Conservation (phyloP, 2,888 invertebrate genomes). For the Erebia aethiops region DNA sequence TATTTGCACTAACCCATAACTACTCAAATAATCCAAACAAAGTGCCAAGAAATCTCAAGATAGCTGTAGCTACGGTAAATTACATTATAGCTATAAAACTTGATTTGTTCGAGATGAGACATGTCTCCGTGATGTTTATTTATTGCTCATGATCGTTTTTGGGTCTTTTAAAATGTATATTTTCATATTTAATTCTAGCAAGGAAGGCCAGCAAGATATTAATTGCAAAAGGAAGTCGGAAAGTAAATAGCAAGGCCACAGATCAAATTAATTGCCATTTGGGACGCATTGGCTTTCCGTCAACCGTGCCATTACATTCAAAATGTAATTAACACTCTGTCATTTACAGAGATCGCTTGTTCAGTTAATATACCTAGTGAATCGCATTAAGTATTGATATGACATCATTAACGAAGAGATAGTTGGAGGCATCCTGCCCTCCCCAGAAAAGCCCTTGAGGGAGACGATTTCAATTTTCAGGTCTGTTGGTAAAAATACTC, state of each 20-base stretch:
- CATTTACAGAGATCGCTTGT: background rate
- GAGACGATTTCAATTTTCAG: no score
- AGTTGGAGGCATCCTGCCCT: background rate
- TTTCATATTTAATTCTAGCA: conserved; percentile 41
- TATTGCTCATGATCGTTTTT: conserved; percentile 16
- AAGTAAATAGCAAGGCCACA: conserved; percentile 45
- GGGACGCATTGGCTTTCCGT: conserved; percentile 36
- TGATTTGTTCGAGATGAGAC: background rate
- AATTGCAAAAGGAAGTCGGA: conserved; percentile 40
- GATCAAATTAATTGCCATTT: conserved; percentile 43
- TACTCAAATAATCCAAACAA: no score
- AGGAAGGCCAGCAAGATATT: conserved; percentile 45
- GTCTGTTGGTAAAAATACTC: no score
- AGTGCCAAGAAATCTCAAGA: no score
- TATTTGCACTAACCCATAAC: no score
- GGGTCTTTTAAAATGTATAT: conserved; percentile 23
- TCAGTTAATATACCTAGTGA: background rate
- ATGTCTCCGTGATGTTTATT: conserved; percentile 13
- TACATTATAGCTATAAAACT: background rate
- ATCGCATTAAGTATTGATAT: background rate
- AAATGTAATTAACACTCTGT: conserved; percentile 19
- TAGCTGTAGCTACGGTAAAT: background rate
- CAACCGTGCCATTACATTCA: conserved; percentile 23
- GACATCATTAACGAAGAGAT: background rate
- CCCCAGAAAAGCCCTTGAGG: background rate